These are phyloP conservation scores for Drosophila miranda DNA, from an alignment of 1,140 invertebrate genomes.

Conservation along the genomic window DNA sequence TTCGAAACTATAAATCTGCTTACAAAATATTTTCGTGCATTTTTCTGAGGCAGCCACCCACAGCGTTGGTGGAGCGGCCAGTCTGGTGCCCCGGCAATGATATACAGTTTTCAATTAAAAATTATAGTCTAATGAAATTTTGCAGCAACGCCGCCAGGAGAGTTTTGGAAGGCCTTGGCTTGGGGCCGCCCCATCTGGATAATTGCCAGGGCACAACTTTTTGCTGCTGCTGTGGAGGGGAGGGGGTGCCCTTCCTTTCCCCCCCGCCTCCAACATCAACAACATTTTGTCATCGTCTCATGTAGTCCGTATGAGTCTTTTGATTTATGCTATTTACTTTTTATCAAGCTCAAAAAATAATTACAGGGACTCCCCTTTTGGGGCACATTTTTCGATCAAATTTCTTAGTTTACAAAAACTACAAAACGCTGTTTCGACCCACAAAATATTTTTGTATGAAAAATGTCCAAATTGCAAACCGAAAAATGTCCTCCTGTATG, in stretches of 20 bases:
- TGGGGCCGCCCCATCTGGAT: constrained; percentile 9
- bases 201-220: constrained; percentile 25
- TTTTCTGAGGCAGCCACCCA: constrained; percentile 41
- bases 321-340: constrained; percentile 58
- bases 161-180: constrained; percentile 17
- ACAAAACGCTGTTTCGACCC: constrained; percentile 1
- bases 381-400: constrained; percentile 55
- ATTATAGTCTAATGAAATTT: constrained; percentile 73
- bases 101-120: constrained; percentile 76
- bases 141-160: constrained; percentile 44
- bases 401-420: constrained; percentile 63
- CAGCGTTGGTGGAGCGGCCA: constrained; percentile 25
- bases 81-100: constrained; percentile 61
- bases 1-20: constrained; percentile 77
- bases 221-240: constrained; percentile 5
- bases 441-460: constrained; percentile 61
- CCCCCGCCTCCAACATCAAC: neutral
- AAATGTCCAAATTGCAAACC: constrained; percentile 59
- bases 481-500: constrained; percentile 46
- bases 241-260: neutral
- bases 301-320: constrained; percentile 11
- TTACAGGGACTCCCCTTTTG: constrained; percentile 33
- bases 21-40: constrained; percentile 73
- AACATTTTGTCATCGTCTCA: constrained; percentile 38
- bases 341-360: constrained; percentile 56